A percentile compares a stretch with the other conserved stretches of the same genome.
phyloP scores from a whole-genome alignment of 2,113 vertebrate genomes.

The Tragelaphus imberbis region DNA sequence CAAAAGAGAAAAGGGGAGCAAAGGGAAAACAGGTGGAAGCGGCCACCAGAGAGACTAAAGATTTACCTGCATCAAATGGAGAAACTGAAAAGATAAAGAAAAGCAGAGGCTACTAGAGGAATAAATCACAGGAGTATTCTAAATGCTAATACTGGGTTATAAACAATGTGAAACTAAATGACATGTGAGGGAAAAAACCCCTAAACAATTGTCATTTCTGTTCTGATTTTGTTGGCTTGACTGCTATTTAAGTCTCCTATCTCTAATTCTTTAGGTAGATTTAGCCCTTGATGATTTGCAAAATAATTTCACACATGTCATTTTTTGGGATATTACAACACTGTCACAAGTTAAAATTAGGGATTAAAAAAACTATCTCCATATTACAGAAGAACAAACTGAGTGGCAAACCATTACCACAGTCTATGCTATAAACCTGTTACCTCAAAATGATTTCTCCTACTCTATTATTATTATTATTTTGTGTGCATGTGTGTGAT shows the following conservation, averaged over 20 bases:
- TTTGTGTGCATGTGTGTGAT: neutral
- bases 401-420: neutral
- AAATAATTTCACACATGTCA: neutral
- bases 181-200: neutral
- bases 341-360: neutral
- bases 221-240: neutral
- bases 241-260: neutral
- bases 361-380: neutral
- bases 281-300: neutral
- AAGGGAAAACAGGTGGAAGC: neutral
- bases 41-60: neutral
- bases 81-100: neutral
- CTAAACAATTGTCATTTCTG: neutral
- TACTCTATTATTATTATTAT: neutral
- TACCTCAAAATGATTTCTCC: neutral
- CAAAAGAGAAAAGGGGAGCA: neutral
- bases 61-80: neutral
- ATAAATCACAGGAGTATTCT: neutral
- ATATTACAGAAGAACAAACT: neutral
- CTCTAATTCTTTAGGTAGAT: neutral
- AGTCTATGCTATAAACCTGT: neutral
- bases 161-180: constrained; percentile 8
- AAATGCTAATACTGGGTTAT: neutral
- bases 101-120: neutral
- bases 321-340: neutral